Conservation (phyloP, 1,140 invertebrate species). For the Tribolium castaneum region DNA sequence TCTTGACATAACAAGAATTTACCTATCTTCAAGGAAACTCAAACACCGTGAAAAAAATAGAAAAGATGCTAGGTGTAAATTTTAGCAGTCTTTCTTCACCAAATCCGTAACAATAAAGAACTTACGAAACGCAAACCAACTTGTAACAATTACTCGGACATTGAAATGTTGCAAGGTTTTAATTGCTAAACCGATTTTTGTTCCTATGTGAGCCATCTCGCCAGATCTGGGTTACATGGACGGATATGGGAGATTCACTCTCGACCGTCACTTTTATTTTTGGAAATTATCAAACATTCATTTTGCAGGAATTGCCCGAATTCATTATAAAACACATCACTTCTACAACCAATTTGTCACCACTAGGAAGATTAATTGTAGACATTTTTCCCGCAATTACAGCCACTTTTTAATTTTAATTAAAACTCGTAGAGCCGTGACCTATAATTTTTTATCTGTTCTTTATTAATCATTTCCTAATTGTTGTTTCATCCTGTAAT, state of each 20-base stretch:
- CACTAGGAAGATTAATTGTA: slow-evolving; percentile 26
- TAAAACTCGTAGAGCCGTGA: slow-evolving; percentile 30
- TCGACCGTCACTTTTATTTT: slow-evolving; percentile 19
- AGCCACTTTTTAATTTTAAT: slow-evolving; percentile 31
- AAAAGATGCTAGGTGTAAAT: slow-evolving; percentile 17
- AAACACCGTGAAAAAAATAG: slow-evolving; percentile 14
- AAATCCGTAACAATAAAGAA: not conserved
- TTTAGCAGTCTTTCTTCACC: not conserved
- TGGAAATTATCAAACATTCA: not conserved
- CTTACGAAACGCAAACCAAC: not conserved
- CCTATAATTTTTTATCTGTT: slow-evolving; percentile 15
- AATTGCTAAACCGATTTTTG: slow-evolving; percentile 29
- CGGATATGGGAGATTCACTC: slow-evolving; percentile 40
- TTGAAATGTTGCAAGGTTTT: slow-evolving; percentile 19
- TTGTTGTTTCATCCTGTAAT: not conserved
- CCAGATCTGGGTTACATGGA: slow-evolving; percentile 30
- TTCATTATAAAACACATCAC: slow-evolving; percentile 21
- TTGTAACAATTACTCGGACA: slow-evolving; percentile 28
- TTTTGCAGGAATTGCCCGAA: not conserved
- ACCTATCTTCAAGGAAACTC: not conserved
- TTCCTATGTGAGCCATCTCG: not conserved
- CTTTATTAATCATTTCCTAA: slow-evolving; percentile 11
- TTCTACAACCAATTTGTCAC: slow-evolving; percentile 17
- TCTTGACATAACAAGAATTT: slow-evolving; percentile 20
- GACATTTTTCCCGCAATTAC: slow-evolving; percentile 25